Evolutionary conservation across 2,888 invertebrate species (phyloP), one percentile per base, ranked within the genome.

Genomic region (Drosophila atripex): DNA sequence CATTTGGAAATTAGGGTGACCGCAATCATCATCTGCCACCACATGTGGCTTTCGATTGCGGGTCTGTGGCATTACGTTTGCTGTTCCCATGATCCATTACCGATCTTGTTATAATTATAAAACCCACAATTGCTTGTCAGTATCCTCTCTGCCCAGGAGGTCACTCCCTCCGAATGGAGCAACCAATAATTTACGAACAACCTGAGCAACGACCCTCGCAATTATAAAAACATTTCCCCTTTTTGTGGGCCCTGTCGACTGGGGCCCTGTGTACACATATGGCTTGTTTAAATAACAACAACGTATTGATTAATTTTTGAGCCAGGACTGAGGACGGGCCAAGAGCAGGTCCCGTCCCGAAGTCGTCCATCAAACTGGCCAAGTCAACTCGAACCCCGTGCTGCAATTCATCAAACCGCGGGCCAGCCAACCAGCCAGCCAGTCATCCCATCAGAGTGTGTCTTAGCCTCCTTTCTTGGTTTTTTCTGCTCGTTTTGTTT

Each of bases 281-380:
- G 43, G 38, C 71, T 75, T 80, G 82, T 76, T 82, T 76, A 70
- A 79, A 74, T 71, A 71, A 71, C 58, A 75, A 73, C 54, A 72
- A 59, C 72, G 77, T 86, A 86, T 86, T 84, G 84, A 86, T 84
- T 84, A 84, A 84, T 84, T 86, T 82, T 66, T 51, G 58, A 74
- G 38, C 30, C 64, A 53, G 53, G 30, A 41, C 18, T 30, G 63
- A 49, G 28, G 57, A 64, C 65, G 65, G 63, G 50, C 49, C 43
- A 45, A 12, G 52, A 66, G 66, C 58, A 58, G 69, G 56, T 65
- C 71, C 56, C 54, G 58, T 52, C 56, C 71, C 56, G 51, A 47
- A 78, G 73, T 82, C 80, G 83, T 76, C 39, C 86, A 85, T 83
- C 79, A 82, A 56, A 68, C 76, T 71, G 86, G 83, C 75, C 80